phyloP scores from a whole-genome alignment of 2,888 invertebrate species.

The Latheticus oryzae region DNA sequence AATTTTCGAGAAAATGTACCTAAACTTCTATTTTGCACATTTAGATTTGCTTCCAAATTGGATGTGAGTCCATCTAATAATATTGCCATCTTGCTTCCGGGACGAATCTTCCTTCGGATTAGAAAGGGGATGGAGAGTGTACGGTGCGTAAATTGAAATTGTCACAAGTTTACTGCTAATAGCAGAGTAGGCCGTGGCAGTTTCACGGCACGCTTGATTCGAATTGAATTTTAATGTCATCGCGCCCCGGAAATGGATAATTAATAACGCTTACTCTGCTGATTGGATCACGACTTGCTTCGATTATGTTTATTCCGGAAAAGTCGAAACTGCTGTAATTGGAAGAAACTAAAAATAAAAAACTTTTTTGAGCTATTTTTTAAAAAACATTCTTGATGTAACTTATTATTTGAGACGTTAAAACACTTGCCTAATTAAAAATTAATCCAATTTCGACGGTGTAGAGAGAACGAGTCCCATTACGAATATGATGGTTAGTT shows the following conservation, averaged over 20 bases:
- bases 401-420: slow-evolving; percentile 23
- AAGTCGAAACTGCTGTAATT: slow-evolving; percentile 5
- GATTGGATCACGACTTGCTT: slow-evolving; percentile 37
- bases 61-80: too few relatives aligned
- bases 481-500: slow-evolving; percentile 27
- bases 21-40: too few relatives aligned
- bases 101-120: slow-evolving; percentile 14
- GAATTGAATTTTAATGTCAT: slow-evolving; percentile 62
- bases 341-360: too few relatives aligned
- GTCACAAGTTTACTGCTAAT: slow-evolving; percentile 50
- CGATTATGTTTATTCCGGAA: slow-evolving; percentile 33
- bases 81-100: too few relatives aligned
- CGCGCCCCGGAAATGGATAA: slow-evolving; percentile 59
- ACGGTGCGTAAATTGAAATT: slow-evolving; percentile 45
- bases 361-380: slow-evolving; percentile 17
- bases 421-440: slow-evolving; percentile 33
- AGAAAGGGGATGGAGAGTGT: slow-evolving; percentile 14
- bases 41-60: too few relatives aligned
- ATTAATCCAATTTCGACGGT: slow-evolving; percentile 27
- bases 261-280: slow-evolving; percentile 43
- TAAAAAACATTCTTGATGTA: slow-evolving; percentile 19
- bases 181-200: slow-evolving; percentile 43
- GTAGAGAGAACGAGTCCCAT: slow-evolving; percentile 21
- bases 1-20: background rate
- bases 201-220: slow-evolving; percentile 56